Evolutionary conservation across 2,888 invertebrate species (phyloP).

Genomic region (Drosophila antonietae): DNA sequence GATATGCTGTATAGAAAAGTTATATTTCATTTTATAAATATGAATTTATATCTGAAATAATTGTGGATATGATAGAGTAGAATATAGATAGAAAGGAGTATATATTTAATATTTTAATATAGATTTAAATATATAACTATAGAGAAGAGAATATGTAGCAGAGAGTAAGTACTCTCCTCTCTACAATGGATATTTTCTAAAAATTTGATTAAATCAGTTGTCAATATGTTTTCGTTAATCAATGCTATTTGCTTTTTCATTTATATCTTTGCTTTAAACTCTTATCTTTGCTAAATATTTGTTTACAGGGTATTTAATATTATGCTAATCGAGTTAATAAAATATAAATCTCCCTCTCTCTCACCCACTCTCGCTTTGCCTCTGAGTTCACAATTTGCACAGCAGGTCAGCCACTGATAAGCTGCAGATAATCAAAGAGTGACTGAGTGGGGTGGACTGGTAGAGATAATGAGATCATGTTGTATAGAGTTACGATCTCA

Average conservation of each 20-base stretch:
- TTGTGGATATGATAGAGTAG: not conserved
- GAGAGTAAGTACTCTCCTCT: no score
- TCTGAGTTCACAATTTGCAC: constrained; percentile 21
- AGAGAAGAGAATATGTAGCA: no score
- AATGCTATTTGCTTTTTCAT: not conserved
- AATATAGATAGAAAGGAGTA: not conserved
- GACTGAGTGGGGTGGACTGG: constrained; percentile 14
- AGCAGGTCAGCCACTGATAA: constrained; percentile 48
- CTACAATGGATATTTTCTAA: no score
- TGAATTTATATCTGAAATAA: not conserved
- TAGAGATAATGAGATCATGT: constrained; percentile 14
- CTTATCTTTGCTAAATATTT: not conserved
- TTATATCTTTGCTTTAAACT: not conserved
- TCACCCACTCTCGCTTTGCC: not conserved
- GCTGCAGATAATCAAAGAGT: constrained; percentile 4
- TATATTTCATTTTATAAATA: not conserved
- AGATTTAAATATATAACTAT: not conserved
- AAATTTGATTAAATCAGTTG: no score
- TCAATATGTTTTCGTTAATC: no score
- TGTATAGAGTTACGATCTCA: not conserved
- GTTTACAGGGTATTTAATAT: constrained; percentile 10
- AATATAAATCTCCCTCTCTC: constrained; percentile 5
- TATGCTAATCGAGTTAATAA: constrained; percentile 10
- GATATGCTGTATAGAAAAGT: constrained; percentile 5
- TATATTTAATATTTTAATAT: not conserved